phyloP scores from a whole-genome alignment of 2,888 invertebrate species.

The Caenorhabditis sp. region DNA sequence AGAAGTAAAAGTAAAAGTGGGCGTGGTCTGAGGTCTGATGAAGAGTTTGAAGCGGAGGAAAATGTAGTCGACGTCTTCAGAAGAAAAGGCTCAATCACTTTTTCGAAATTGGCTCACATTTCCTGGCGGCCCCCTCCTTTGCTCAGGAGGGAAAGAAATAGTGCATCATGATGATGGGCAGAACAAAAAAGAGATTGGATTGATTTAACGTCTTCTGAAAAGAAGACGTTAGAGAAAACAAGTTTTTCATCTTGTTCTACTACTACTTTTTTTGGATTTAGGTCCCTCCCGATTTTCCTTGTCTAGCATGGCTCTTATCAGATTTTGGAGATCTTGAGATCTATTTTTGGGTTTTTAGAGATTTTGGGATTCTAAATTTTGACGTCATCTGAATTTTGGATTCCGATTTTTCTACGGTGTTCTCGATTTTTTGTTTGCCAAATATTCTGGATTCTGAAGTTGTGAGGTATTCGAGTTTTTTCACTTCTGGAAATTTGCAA shows the following conservation, averaged over 20 bases:
- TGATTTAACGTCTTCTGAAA: constrained; percentile 1
- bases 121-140: too few species aligned
- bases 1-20: constrained; percentile 20
- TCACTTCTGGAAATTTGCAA: too few species aligned
- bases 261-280: constrained; percentile 7
- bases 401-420: too few species aligned
- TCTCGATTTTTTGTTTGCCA: too few species aligned
- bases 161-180: constrained; percentile 16
- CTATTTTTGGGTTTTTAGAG: neutral
- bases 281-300: neutral
- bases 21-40: constrained; percentile 18
- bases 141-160: constrained; percentile 1
- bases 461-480: too few species aligned
- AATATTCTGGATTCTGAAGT: too few species aligned
- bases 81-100: constrained; percentile 6
- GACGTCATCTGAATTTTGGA: too few species aligned
- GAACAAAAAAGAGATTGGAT: constrained; percentile 1
- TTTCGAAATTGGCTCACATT: constrained; percentile 50
- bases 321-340: neutral
- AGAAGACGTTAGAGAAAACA: constrained; percentile 7
- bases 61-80: constrained; percentile 15
- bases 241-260: constrained; percentile 16
- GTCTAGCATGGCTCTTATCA: neutral
- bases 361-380: neutral
- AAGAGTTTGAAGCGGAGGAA: neutral